Evolutionary conservation across 1,140 invertebrate species (phyloP).

Genomic region (Calliopsis andreniformis): DNA sequence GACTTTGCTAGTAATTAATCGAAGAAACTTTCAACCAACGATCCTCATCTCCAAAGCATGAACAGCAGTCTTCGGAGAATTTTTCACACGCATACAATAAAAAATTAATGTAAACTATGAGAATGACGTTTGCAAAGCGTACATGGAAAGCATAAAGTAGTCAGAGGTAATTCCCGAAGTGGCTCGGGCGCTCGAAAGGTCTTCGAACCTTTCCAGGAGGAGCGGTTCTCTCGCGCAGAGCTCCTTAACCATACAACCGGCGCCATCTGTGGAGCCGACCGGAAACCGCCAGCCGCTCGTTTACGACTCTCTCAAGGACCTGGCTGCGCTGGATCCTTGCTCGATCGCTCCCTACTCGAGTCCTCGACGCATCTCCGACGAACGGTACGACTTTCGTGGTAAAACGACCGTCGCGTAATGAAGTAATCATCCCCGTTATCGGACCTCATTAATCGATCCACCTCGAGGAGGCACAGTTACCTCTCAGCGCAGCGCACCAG

Average conservation of each 20-base stretch:
- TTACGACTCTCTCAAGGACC: slow-evolving; percentile 56
- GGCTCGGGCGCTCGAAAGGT: slow-evolving; percentile 26
- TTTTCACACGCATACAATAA: too few relatives aligned
- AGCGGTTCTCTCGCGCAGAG: neutral
- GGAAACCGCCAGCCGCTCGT: slow-evolving; percentile 35
- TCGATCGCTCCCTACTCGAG: slow-evolving; percentile 9
- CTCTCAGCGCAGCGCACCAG: slow-evolving; percentile 3
- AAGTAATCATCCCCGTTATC: slow-evolving; percentile 64
- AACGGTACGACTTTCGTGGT: slow-evolving; percentile 59
- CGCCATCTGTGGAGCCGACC: slow-evolving; percentile 62
- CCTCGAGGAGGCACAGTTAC: slow-evolving; percentile 31
- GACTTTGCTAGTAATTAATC: too few relatives aligned
- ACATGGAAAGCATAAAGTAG: neutral
- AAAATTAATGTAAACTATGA: neutral
- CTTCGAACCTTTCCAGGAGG: slow-evolving; percentile 38
- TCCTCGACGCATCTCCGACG: slow-evolving; percentile 54
- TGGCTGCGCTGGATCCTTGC: slow-evolving; percentile 34
- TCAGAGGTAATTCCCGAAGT: slow-evolving; percentile 15
- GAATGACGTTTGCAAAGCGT: neutral
- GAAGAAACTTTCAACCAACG: too few relatives aligned
- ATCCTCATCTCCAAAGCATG: too few relatives aligned
- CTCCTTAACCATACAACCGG: slow-evolving; percentile 26
- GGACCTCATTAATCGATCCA: slow-evolving; percentile 61
- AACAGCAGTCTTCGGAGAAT: neutral
- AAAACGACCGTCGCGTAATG: slow-evolving; percentile 54